These are phyloP conservation scores for Torymus aiolomorphi DNA, from an alignment of 2,888 invertebrate genomes.

Conservation along the genomic window DNA sequence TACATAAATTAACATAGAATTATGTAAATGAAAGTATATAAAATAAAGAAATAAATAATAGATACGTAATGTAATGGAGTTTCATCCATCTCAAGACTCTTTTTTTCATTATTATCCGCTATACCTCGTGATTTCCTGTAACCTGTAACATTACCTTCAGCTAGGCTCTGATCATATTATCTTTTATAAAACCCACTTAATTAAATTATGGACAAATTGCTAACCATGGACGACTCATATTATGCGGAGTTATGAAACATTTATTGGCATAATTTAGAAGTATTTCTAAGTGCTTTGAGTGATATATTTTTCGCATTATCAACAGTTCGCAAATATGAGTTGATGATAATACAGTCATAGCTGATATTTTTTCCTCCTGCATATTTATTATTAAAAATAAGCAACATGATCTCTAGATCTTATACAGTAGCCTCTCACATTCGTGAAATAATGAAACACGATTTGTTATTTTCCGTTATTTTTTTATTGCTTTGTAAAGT, in stretches of 20 bases:
- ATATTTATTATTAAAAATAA: too few relatives aligned
- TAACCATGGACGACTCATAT: slow-evolving; percentile 31
- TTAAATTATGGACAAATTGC: slow-evolving; percentile 32
- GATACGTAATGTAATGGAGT: slow-evolving; percentile 52
- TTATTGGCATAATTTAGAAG: slow-evolving; percentile 42
- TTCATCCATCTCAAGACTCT: slow-evolving; percentile 36
- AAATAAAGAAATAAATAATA: slow-evolving; percentile 54
- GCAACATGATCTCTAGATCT: too few relatives aligned
- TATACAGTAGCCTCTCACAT: too few relatives aligned
- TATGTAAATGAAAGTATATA: slow-evolving; percentile 44
- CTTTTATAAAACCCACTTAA: slow-evolving; percentile 22
- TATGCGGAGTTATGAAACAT: slow-evolving; percentile 35
- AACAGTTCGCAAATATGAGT: too few relatives aligned
- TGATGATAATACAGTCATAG: too few relatives aligned
- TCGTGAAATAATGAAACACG: too few relatives aligned
- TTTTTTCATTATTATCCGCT: slow-evolving; percentile 39
- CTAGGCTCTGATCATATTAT: slow-evolving; percentile 75
- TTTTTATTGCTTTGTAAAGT: too few relatives aligned
- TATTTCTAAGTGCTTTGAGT: too few relatives aligned
- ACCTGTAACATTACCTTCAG: slow-evolving; percentile 58
- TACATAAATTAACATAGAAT: slow-evolving; percentile 42
- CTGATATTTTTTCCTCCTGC: too few relatives aligned
- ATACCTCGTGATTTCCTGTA: slow-evolving; percentile 36
- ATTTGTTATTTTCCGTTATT: too few relatives aligned
- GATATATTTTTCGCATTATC: too few relatives aligned